These are phyloP conservation scores for Eriosoma lanigerum DNA, from an alignment of 1,140 invertebrate genomes.

Conservation along the genomic window DNA sequence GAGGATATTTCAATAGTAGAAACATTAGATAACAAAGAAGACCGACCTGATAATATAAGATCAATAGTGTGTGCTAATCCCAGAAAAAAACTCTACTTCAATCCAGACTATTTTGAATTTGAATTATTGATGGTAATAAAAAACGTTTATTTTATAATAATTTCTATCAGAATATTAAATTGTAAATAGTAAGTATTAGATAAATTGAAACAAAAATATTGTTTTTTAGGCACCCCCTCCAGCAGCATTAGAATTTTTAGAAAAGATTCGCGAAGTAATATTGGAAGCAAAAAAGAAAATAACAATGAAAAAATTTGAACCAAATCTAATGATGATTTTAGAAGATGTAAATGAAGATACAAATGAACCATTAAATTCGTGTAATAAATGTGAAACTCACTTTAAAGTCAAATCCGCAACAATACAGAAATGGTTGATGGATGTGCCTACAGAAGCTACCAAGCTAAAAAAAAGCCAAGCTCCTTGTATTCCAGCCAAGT, in stretches of 20 bases:
- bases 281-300: slow-evolving; percentile 84
- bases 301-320: slow-evolving; percentile 75
- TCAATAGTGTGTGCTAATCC: slow-evolving; percentile 67
- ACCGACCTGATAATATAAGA: slow-evolving; percentile 63
- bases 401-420: slow-evolving; percentile 30
- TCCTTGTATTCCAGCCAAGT: neutral
- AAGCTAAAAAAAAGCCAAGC: slow-evolving; percentile 6
- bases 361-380: neutral
- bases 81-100: slow-evolving; percentile 80
- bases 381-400: slow-evolving; percentile 23
- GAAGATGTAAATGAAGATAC: slow-evolving; percentile 67
- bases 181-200: neutral
- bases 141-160: neutral
- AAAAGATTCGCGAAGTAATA: slow-evolving; percentile 85
- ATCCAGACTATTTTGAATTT: slow-evolving; percentile 84
- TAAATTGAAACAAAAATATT: neutral
- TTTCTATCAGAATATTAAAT: neutral
- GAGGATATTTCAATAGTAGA: slow-evolving; percentile 82
- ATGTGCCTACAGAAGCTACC: slow-evolving; percentile 24
- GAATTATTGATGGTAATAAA: slow-evolving; percentile 75
- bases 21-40: slow-evolving; percentile 68
- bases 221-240: slow-evolving; percentile 75
- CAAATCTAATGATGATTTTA: slow-evolving; percentile 75
- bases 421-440: slow-evolving; percentile 43
- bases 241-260: slow-evolving; percentile 80